phyloP scores from a whole-genome alignment of 2,888 invertebrate genomes.

The Blastobasis adustella region DNA sequence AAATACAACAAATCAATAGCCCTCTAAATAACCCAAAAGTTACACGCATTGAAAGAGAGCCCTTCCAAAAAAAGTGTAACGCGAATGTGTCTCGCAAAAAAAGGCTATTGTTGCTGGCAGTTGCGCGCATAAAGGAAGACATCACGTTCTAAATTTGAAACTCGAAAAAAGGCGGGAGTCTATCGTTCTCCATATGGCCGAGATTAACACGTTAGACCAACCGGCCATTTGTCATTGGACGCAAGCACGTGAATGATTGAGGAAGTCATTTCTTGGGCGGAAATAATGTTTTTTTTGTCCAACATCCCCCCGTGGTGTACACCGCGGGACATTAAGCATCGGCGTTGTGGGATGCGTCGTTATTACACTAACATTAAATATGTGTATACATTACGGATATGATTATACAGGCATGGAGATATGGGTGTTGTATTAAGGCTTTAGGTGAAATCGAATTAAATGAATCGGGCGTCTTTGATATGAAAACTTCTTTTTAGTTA shows the following conservation, averaged over 20 bases:
- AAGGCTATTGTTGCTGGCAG: conserved; percentile 51
- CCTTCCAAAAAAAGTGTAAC: conserved; percentile 51
- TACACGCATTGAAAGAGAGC: conserved; percentile 41
- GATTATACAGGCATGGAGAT: conserved; percentile 3
- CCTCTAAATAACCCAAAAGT: conserved; percentile 46
- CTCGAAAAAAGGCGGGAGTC: conserved; percentile 45
- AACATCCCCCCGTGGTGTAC: conserved; percentile 38
- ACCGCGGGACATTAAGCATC: conserved; percentile 51
- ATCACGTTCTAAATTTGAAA: conserved; percentile 55
- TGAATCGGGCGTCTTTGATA: too few relatives aligned
- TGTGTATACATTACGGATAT: conserved; percentile 8
- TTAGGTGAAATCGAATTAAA: too few relatives aligned
- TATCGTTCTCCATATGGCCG: conserved; percentile 65
- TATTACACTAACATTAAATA: conserved; percentile 22
- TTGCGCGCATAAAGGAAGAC: conserved; percentile 66
- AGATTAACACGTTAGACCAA: conserved; percentile 60
- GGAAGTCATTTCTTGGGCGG: conserved; percentile 72
- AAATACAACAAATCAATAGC: conserved; percentile 55
- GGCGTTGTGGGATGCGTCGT: conserved; percentile 40
- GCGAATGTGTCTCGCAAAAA: conserved; percentile 59
- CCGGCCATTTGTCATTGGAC: conserved; percentile 65
- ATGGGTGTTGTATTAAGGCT: too few relatives aligned
- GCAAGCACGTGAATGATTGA: conserved; percentile 55
- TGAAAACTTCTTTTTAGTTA: too few relatives aligned
- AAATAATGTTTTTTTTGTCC: conserved; percentile 65